Base-by-base conservation (phyloP, 2,888 invertebrate genomes). In the Iphiclides podalirius region DNA sequence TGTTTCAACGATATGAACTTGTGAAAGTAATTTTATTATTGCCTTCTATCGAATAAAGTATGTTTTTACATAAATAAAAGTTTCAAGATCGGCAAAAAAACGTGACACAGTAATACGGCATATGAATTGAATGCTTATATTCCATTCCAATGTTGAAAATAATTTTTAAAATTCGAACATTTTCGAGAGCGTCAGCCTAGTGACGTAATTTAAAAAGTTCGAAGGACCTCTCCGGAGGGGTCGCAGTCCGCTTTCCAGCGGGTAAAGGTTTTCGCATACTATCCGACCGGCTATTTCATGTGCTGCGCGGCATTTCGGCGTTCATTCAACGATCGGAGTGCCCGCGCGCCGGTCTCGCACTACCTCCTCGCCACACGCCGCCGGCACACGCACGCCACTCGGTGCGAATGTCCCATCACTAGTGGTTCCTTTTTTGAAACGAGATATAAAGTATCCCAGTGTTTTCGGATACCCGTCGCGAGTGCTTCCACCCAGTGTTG, bases 281-380 rank as follows among this genome's bases (percentile, higher is more conserved):
- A 72, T 79, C 83, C 79, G 81, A 77, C 77, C 75, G 83, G 78
- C 84, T 88, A 88, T 87, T 88, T 88, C 76, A 88, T 82, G 78
- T 85, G 81, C 81, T 71, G 85, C 79, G 79, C 83, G 78, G 82
- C 84, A 81, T 86, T 88, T 89, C 68, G 88, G 88, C 72, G 81
- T 72, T 82, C 90, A 90, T 90, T 90, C 90, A 88, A 80, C 81
- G 79, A 72, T 75, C 68, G 80, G 72, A 85, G 84, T 84, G 81
- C 86, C 83, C 84, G 73, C 87, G 85, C 83, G 89, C 84, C 83
- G 64, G 82, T 79, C 79, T 59, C 63, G 74, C 76, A 50, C 49
- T 74, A 77, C 77, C 76, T 71, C 72, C 68, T 71, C 76, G 63
- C 53, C 43, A 12, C 43, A 49, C 48, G 44, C 39, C 44, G 56